Base-by-base conservation (phyloP, 2,113 vertebrate genomes). In the Acinonyx jubatus region DNA sequence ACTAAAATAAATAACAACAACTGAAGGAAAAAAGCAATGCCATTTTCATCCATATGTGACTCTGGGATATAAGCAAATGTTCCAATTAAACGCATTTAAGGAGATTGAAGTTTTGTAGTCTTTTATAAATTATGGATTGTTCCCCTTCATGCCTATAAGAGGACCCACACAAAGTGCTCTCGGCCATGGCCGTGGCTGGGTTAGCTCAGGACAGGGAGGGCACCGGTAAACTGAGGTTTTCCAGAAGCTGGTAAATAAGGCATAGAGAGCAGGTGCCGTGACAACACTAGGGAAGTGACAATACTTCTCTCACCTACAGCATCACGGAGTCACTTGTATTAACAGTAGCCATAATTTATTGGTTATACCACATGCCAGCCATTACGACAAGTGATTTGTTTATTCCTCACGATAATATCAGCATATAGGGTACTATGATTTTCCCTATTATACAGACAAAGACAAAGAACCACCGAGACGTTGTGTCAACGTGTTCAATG, bases 211-310 rank as follows among this genome's bases (percentile, higher is more conserved):
- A 50, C 16, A 29, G 8, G 38, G 38, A 21, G 16, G 18, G 1
- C 5, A 0, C 8, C 33, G 1, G 41, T 9, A 15, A 21, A 0
- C 0, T 8, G 18, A 3, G 12, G 5, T 41, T 16, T 81, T 7
- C n/a, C 25, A 1, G 9, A 79, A 29, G 29, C 10, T n/a, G 31
- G 23, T 0, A 18, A 33, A 25, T 29, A 31, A 45, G 3, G 5
- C 23, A 0, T 3, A 3, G 2, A 21, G 4, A 21, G 8, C 11
- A 61, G 15, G 2, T 31, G 16, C 13, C 52, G 31, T 36, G 38
- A 33, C 21, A 52, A 41, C 3, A 0, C 29, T 50, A 31, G 6
- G 52, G 21, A 31, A 65, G 11, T 65, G 13, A 23, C 2, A 29
- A 1, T 12, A n/a, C 68, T 66, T 61, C 41, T 50, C 65, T 94